Conservation (phyloP, 2,113 vertebrate species). For the Lampris megalopsis region DNA sequence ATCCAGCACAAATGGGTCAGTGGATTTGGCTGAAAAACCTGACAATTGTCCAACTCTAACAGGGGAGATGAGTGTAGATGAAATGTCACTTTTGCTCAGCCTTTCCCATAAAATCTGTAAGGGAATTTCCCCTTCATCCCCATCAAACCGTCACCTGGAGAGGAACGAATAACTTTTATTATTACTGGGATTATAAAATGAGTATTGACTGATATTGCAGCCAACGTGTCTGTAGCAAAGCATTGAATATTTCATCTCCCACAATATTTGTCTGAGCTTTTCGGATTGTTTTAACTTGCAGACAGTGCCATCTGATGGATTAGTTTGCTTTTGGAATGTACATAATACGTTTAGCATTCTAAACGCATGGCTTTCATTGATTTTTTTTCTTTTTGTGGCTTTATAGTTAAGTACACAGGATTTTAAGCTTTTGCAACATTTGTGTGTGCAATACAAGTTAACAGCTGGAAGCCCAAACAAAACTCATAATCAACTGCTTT, state of each 20-base stretch:
- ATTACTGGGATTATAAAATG: neutral
- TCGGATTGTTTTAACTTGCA: neutral
- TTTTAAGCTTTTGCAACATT: no score
- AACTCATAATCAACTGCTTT: neutral
- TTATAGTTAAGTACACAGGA: no score
- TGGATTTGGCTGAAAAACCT: neutral
- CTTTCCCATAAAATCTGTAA: no score
- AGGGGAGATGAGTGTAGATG: no score
- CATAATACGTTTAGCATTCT: neutral
- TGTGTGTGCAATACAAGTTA: no score
- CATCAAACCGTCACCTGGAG: no score
- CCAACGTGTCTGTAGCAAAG: conserved; percentile 14
- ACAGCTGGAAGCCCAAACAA: neutral
- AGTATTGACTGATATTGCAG: neutral
- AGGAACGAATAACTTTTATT: no score
- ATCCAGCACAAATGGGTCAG: neutral
- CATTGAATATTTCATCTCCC: neutral
- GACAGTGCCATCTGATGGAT: neutral
- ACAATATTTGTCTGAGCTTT: conserved; percentile 28
- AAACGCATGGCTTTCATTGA: no score
- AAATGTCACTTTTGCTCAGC: no score
- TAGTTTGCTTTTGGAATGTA: conserved; percentile 38
- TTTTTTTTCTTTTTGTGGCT: no score
- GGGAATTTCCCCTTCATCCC: no score
- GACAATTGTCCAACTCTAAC: no score